Base-by-base conservation (phyloP, 2,113 vertebrate genomes). In the Pogonocichla stellata region DNA sequence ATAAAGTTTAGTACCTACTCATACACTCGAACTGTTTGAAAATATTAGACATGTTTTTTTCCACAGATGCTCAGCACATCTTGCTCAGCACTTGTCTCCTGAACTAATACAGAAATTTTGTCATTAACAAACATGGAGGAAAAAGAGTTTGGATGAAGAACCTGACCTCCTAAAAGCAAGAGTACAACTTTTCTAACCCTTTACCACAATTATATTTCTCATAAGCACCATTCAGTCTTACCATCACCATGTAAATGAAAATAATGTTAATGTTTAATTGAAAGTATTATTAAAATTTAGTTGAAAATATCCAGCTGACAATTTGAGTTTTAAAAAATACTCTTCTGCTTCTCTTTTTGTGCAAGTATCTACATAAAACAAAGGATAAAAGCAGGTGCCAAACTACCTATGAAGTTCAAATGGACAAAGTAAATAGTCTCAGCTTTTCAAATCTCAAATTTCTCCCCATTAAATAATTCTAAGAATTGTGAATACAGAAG, bases 121-220 rank as follows among this genome's bases (percentile, higher is more conserved):
- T 23, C 8, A 89, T 42, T 81, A 75, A 69, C 5, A 53, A 14
- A 23, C 0, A 0, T 4, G 6, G 3, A 4, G 6, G 7, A 3
- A 58, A 61, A 51, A 47, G 16, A 12, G 4, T 8, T 54, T 18
- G 29, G n/a, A 81, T 24, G 26, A 94, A 71, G 18, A 85, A 19
- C 12, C 2, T 36, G 22, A 80, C 38, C 53, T 80, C 22, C 31
- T 85, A 51, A 82, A 64, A 69, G 34, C 33, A 87, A 34, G 4
- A 13, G 8, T 6, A n/a, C 8, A 81, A 54, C 14, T 61, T 74
- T 38, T 83, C 28, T n/a, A 73, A 80, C 4, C 12, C 25, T 60
- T 74, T 66, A 34, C 10, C 12, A 40, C 26, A 42, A 29, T 29
- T 6, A 8, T 25, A 65, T 70, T 67, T 93, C 65, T 85, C n/a